phyloP scores from a whole-genome alignment of 2,888 invertebrate species.

The Perizoma flavofasciatum region DNA sequence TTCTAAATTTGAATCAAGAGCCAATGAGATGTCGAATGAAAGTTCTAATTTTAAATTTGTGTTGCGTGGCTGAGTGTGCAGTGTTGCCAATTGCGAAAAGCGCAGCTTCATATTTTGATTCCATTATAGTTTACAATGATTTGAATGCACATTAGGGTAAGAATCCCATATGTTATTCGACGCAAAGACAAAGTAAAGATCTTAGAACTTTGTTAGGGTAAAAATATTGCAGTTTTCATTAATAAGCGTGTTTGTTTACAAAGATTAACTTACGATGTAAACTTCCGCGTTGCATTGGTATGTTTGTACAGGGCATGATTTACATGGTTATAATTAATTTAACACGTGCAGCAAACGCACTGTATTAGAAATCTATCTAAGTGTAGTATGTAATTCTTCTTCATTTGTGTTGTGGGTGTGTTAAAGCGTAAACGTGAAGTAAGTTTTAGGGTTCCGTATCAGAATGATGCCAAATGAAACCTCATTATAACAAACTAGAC shows the following conservation, averaged over 20 bases:
- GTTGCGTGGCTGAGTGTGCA: conserved; percentile 37
- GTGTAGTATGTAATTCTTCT: too few relatives aligned
- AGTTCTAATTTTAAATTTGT: conserved; percentile 37
- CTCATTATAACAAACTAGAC: too few relatives aligned
- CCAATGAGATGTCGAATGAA: conserved; percentile 28
- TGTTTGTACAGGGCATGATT: conserved; percentile 29
- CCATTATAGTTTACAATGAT: conserved; percentile 16
- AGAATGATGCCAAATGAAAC: too few relatives aligned
- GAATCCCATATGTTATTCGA: conserved; percentile 1
- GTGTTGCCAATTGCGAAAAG: conserved; percentile 40
- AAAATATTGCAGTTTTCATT: conserved; percentile 25
- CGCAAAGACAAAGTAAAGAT: conserved; percentile 2
- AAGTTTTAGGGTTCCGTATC: too few relatives aligned
- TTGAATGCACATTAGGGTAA: conserved; percentile 10
- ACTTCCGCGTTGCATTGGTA: conserved; percentile 34
- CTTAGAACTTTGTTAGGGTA: conserved; percentile 14
- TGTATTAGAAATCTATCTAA: too few relatives aligned
- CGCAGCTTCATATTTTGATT: conserved; percentile 16
- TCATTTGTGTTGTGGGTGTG: too few relatives aligned
- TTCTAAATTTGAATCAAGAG: conserved; percentile 34
- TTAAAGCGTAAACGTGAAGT: too few relatives aligned
- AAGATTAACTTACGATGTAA: conserved; percentile 30
- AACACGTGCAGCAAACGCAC: conserved; percentile 17
- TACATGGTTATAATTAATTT: conserved; percentile 25
- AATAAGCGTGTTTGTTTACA: conserved; percentile 38